Evolutionary conservation across 1,140 invertebrate species (phyloP).

Genomic region (Dreissena rostriformis): DNA sequence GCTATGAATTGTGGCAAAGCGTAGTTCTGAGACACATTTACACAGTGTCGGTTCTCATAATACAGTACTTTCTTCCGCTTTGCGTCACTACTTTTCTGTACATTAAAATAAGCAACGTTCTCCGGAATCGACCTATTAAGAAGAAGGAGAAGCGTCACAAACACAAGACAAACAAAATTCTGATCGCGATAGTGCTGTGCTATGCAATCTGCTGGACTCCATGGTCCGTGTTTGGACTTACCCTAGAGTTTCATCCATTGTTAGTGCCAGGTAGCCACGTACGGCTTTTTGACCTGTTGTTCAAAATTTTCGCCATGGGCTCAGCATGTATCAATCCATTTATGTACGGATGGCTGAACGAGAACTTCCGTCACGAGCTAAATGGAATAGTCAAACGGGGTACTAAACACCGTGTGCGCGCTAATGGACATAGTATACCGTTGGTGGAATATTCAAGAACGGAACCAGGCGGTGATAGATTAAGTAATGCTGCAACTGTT

Average conservation of each 20-base stretch:
- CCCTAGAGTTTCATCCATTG: conserved; percentile 70
- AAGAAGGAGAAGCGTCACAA: conserved; percentile 83
- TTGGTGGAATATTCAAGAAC: conserved; percentile 38
- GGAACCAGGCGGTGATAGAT: not conserved
- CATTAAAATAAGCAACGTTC: conserved; percentile 72
- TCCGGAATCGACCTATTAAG: conserved; percentile 72
- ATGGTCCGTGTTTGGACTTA: conserved; percentile 77
- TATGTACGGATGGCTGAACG: conserved; percentile 87
- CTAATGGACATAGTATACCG: conserved; percentile 54
- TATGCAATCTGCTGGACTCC: conserved; percentile 91
- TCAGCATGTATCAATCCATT: conserved; percentile 93
- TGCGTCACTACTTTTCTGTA: conserved; percentile 74
- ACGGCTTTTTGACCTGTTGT: conserved; percentile 73
- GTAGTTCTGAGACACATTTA: conserved; percentile 67
- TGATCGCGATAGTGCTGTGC: conserved; percentile 97
- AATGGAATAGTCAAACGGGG: conserved; percentile 63
- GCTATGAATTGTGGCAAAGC: conserved; percentile 76
- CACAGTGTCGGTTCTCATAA: conserved; percentile 70
- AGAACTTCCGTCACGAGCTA: conserved; percentile 80
- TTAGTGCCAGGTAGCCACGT: conserved; percentile 68
- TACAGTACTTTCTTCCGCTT: conserved; percentile 78
- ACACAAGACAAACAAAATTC: conserved; percentile 90
- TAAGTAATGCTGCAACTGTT: no score
- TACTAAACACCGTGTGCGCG: conserved; percentile 48
- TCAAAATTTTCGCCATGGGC: conserved; percentile 84